phyloP scores from a whole-genome alignment of 2,888 invertebrate genomes.

The Rotaria sp. region DNA sequence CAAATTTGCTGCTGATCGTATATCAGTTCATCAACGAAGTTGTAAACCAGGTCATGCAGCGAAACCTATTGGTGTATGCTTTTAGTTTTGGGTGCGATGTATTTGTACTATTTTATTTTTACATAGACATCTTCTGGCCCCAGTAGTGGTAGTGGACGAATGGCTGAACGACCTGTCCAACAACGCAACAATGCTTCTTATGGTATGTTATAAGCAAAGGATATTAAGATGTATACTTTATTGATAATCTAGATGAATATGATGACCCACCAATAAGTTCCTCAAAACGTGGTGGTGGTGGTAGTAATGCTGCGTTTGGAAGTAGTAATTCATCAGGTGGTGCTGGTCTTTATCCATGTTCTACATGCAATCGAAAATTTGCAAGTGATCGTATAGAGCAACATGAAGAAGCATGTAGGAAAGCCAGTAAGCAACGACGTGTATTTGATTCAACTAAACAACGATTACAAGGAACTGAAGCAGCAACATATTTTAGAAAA shows the following conservation, averaged over 20 bases:
- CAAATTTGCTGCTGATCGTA: conserved; percentile 65
- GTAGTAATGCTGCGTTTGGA: background rate
- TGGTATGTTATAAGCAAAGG: background rate
- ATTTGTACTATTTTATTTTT: background rate
- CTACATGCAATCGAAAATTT: conserved; percentile 72
- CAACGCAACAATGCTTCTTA: background rate
- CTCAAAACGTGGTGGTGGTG: background rate
- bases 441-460: conserved; percentile 49
- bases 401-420: conserved; percentile 48
- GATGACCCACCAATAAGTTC: background rate
- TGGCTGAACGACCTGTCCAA: background rate
- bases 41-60: conserved; percentile 56
- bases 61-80: conserved; percentile 16
- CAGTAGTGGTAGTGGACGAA: background rate
- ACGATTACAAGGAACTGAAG: conserved; percentile 72
- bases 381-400: conserved; percentile 66
- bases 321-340: background rate
- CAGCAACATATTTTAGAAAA: conserved; percentile 63
- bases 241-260: background rate
- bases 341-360: conserved; percentile 59
- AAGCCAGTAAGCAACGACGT: conserved; percentile 46
- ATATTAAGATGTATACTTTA: background rate
- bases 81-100: background rate
- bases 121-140: background rate
- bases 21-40: conserved; percentile 63